These are phyloP conservation scores for Vulpes ferrilata DNA, from an alignment of 2,113 vertebrate species.

Conservation along the genomic window DNA sequence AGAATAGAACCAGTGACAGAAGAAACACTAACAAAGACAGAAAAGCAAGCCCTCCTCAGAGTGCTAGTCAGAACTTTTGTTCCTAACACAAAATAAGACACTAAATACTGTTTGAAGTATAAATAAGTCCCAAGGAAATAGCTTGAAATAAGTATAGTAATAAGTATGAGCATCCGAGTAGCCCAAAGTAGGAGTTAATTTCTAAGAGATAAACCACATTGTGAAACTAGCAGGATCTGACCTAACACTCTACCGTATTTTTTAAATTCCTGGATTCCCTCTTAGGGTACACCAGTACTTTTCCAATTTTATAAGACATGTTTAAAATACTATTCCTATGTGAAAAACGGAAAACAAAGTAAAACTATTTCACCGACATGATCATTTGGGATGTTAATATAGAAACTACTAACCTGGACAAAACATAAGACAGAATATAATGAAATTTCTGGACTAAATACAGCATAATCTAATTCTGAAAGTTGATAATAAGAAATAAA, in stretches of 20 bases:
- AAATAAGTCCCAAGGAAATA: background rate
- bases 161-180: background rate
- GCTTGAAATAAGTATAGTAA: background rate
- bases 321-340: background rate
- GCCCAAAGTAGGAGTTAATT: background rate
- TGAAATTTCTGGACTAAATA: background rate
- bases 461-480: background rate
- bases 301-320: background rate
- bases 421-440: background rate
- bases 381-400: background rate
- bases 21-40: background rate
- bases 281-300: background rate
- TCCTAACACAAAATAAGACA: background rate
- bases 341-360: background rate
- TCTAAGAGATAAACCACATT: background rate
- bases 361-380: slow-evolving; percentile 27
- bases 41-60: background rate
- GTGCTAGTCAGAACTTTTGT: background rate
- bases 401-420: background rate
- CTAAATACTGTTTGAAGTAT: background rate
- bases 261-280: background rate
- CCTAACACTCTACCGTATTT: background rate
- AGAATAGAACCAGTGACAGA: background rate
- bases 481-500: slow-evolving; percentile 37
- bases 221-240: background rate